Percentiles rank a stretch among this genome's conserved stretches.
phyloP scores from a whole-genome alignment of 2,888 invertebrate species.

The Odontocerum albicorne region DNA sequence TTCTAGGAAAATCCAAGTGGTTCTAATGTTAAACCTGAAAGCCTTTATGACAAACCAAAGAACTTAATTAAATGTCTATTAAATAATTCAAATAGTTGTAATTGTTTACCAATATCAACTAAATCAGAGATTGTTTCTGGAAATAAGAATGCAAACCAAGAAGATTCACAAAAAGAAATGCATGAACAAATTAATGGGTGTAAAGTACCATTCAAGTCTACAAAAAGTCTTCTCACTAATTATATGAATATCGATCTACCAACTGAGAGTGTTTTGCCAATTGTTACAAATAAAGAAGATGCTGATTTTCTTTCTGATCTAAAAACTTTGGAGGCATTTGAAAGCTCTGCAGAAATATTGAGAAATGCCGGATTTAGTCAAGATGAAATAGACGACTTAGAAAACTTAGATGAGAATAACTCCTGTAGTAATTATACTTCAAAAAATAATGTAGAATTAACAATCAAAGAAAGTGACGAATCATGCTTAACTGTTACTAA shows the following conservation, averaged over 20 bases:
- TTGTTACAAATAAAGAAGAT: conserved; percentile 44
- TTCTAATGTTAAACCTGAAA: conserved; percentile 43
- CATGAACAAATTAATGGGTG: too few relatives aligned
- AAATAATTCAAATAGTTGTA: conserved; percentile 47
- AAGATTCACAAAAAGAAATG: too few relatives aligned
- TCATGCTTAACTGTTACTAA: too few relatives aligned
- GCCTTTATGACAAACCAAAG: conserved; percentile 74
- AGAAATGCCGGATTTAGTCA: conserved; percentile 62
- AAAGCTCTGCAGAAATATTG: conserved; percentile 71
- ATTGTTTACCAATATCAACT: conserved; percentile 58
- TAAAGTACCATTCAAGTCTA: too few relatives aligned
- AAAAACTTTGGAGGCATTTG: conserved; percentile 75
- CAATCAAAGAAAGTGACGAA: too few relatives aligned
- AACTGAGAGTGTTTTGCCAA: neutral
- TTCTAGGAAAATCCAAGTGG: conserved; percentile 52
- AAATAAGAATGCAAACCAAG: too few relatives aligned
- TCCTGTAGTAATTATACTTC: too few relatives aligned
- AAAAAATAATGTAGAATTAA: too few relatives aligned
- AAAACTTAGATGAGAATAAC: conserved; percentile 55
- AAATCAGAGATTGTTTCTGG: conserved; percentile 46
- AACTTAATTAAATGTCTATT: conserved; percentile 68
- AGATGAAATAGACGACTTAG: conserved; percentile 56
- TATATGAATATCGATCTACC: conserved; percentile 56
- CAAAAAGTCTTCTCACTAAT: too few relatives aligned
- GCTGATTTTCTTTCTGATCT: conserved; percentile 75